These are phyloP conservation scores for Rhinoptilus africanus DNA, from an alignment of 2,113 vertebrate species.

Conservation along the genomic window DNA sequence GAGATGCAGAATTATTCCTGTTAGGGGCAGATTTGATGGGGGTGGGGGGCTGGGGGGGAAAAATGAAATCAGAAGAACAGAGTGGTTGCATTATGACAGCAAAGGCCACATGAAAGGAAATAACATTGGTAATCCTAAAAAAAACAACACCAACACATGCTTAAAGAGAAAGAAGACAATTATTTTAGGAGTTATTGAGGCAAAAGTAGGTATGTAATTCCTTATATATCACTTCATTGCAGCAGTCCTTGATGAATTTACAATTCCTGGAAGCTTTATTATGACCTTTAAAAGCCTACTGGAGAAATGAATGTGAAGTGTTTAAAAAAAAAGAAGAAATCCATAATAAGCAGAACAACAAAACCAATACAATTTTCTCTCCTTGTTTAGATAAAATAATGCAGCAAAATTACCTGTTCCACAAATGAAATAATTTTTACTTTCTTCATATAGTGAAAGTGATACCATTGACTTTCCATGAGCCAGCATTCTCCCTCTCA, in stretches of 20 bases:
- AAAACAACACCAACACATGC: neutral
- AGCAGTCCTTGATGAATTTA: neutral
- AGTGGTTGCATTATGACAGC: neutral
- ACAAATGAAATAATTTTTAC: neutral
- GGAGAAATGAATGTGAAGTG: neutral
- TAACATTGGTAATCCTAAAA: neutral
- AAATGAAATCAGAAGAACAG: neutral
- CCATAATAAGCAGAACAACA: neutral
- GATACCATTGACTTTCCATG: neutral
- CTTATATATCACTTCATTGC: neutral
- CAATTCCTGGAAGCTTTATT: neutral
- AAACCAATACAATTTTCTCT: neutral
- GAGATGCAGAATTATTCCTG: neutral
- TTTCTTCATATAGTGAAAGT: neutral
- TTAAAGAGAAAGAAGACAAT: neutral
- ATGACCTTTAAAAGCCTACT: neutral
- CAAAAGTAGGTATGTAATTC: neutral
- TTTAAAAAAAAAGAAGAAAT: neutral
- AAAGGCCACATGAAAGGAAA: neutral
- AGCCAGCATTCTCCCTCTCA: neutral
- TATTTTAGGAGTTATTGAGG: neutral
- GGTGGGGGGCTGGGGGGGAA: rapidly evolving
- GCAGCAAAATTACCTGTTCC: neutral
- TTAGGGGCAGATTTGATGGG: neutral
- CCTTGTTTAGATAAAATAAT: neutral